Base-by-base conservation (phyloP, 1,140 invertebrate species). In the Halyomorpha halys region DNA sequence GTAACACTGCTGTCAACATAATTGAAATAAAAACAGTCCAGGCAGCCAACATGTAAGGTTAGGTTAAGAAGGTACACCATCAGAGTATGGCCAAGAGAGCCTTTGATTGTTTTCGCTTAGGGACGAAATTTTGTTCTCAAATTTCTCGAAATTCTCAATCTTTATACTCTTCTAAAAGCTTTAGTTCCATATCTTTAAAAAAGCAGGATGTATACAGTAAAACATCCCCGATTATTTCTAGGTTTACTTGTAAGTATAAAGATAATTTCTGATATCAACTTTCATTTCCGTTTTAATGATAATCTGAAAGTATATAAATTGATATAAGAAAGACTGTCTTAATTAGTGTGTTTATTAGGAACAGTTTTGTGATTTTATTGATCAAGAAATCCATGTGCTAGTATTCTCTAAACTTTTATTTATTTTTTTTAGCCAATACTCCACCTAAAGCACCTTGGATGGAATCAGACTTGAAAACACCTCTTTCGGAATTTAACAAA, bases 371-470 rank as follows among this genome's bases (percentile, higher is more conserved):
- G 34, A 39, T 11, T 6, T 39, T 39, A 39, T 39, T 39, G 34
- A 49, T 1, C 6, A 6, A 15, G 18, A 18, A 49, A 49, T 49
- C 47, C 47, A 49, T 19, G 47, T 49, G n/a, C 47, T 19, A 14
- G 47, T n/a, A 18, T 49, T n/a, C 4, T n/a, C 11, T 49, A 11
- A 6, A 11, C 11, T 3, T 49, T 49, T 21, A 13, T 13, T 19
- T 47, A 5, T 47, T 8, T 18, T 59, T 25, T 59, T 9, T 25
- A 44, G 39, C 59, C 3, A 44, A 13, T 34, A 44, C 5, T 39
- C 30, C 59, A 44, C 59, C 59, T 9, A 49, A 63, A 53, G 63
- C 63, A 27, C 63, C 63, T 18, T 64, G 63, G 63, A 51, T 64
- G 53, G 53, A 49, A 16, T 23, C 30, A 21, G 63, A 64, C 25